Evolutionary conservation across 2,888 invertebrate genomes (phyloP).

Genomic region (Athalia rosae): DNA sequence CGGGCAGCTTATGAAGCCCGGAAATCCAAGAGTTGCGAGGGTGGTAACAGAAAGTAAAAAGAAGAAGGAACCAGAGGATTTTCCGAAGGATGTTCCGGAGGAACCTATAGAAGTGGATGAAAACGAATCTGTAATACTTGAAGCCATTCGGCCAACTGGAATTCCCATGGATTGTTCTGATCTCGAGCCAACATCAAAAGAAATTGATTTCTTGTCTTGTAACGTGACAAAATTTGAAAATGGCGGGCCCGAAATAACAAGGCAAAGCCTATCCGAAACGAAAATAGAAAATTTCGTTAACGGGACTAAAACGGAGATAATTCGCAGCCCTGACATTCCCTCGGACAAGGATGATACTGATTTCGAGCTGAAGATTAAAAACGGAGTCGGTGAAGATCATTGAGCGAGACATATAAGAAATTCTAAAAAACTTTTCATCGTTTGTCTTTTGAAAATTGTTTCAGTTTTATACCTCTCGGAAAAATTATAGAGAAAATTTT

Average conservation of each 20-base stretch:
- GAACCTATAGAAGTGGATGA: not conserved
- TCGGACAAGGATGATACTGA: not conserved
- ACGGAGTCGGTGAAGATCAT: not conserved
- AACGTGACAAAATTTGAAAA: conserved; percentile 3
- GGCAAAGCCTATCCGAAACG: not conserved
- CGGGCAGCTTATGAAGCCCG: not conserved
- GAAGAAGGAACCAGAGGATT: not conserved
- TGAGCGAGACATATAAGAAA: too few species aligned
- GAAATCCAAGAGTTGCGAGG: conserved; percentile 11
- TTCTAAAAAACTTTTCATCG: too few species aligned
- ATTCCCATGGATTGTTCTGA: not conserved
- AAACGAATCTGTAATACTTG: not conserved
- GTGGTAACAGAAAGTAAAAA: not conserved
- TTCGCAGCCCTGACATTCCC: not conserved
- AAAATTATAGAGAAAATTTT: too few species aligned
- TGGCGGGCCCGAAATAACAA: not conserved
- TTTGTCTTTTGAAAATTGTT: too few species aligned
- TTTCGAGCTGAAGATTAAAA: not conserved
- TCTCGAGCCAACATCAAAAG: not conserved
- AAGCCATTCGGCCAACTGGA: not conserved
- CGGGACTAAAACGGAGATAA: not conserved
- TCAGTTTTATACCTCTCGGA: too few species aligned
- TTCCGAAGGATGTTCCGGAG: not conserved
- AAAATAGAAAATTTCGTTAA: conserved; percentile 13
- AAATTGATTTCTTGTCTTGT: conserved; percentile 20